A percentile compares a stretch with the other conserved stretches of the same genome.
Evolutionary conservation across 2,113 vertebrate species (phyloP).

Genomic region (Origma solitaria): DNA sequence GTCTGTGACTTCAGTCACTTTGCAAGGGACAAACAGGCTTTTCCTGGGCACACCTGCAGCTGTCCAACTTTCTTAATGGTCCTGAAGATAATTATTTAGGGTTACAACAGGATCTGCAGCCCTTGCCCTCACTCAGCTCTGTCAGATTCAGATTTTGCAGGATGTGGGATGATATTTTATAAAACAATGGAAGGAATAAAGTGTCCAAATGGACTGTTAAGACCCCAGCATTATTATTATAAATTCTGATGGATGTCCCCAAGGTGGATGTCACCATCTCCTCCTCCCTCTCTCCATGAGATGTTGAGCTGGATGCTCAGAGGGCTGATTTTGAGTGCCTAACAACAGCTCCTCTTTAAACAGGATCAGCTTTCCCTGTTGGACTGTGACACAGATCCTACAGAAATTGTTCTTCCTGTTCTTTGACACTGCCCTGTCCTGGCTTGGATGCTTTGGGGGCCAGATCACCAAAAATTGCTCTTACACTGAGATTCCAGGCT

Average conservation of each 20-base stretch:
- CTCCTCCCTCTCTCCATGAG: not conserved
- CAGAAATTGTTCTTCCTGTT: not conserved
- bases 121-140: not conserved
- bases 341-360: not conserved
- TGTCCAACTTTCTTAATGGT: not conserved
- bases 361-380: not conserved
- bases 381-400: not conserved
- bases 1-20: not conserved
- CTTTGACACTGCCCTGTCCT: not conserved
- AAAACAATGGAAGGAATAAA: not conserved
- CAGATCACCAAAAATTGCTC: not conserved
- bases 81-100: not conserved
- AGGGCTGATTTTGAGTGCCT: not conserved
- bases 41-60: not conserved
- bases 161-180: not conserved
- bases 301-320: not conserved
- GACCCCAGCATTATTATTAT: not conserved
- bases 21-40: not conserved
- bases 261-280: not conserved
- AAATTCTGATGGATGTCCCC: not conserved
- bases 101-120: not conserved
- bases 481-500: not conserved
- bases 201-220: rapidly evolving
- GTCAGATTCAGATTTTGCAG: not conserved
- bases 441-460: not conserved